These are phyloP conservation scores for Dryobates pubescens DNA, from an alignment of 2,797 vertebrate species.

Conservation along the genomic window DNA sequence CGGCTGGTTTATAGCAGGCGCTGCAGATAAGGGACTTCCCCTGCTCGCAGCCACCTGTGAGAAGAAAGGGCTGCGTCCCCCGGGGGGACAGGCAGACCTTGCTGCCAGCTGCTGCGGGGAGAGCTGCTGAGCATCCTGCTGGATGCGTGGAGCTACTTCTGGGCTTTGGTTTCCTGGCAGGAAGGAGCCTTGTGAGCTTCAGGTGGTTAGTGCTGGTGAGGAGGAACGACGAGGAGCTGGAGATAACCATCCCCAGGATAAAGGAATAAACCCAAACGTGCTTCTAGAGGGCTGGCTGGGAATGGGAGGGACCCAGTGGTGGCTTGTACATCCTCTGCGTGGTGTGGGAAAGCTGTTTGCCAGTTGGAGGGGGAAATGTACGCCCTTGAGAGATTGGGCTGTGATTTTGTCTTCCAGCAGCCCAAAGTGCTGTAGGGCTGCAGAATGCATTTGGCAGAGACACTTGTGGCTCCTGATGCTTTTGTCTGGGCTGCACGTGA, in stretches of 20 bases:
- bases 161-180: background rate
- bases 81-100: background rate
- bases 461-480: background rate
- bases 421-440: background rate
- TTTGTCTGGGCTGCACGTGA: background rate
- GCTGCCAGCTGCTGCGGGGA: rapidly evolving
- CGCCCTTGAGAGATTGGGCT: background rate
- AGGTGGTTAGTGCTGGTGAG: background rate
- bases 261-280: background rate
- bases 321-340: background rate
- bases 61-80: background rate
- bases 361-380: background rate
- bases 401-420: background rate
- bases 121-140: background rate
- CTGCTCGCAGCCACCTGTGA: background rate
- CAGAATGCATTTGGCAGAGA: slow-evolving; percentile 20
- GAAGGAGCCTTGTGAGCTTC: background rate
- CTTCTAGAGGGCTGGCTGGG: background rate
- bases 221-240: background rate
- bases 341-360: background rate
- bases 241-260: background rate
- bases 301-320: background rate
- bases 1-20: background rate
- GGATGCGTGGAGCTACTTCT: background rate
- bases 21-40: slow-evolving; percentile 38